Evolutionary conservation across 2,888 invertebrate species (phyloP).

Genomic region (Tanaodytes sp.): DNA sequence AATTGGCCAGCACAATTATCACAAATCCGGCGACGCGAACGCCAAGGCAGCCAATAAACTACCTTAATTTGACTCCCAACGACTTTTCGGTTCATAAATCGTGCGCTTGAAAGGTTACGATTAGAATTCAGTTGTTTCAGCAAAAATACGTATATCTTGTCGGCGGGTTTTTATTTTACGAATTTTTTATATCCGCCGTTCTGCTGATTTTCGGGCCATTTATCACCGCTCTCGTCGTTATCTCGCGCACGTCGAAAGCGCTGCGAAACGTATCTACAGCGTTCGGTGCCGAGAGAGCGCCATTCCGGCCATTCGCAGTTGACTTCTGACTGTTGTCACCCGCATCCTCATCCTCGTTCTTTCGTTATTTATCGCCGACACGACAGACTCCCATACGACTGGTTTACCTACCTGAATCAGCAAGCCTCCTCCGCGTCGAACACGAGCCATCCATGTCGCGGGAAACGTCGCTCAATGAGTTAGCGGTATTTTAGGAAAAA

Average conservation of each 20-base stretch:
- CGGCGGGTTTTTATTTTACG: conserved; percentile 35
- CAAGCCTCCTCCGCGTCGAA: conserved; percentile 55
- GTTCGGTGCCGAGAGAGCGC: conserved; percentile 40
- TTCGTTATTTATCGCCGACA: conserved; percentile 55
- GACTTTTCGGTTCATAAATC: conserved; percentile 34
- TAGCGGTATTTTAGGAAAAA: conserved; percentile 53
- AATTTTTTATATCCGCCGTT: conserved; percentile 50
- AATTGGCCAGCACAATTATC: conserved; percentile 23
- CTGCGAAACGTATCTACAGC: conserved; percentile 46
- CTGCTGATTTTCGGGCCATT: conserved; percentile 39
- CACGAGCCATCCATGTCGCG: conserved; percentile 54
- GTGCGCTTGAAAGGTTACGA: conserved; percentile 43
- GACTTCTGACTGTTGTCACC: conserved; percentile 57
- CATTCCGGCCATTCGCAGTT: conserved; percentile 50
- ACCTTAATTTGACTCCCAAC: conserved; percentile 49
- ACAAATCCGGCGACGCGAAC: conserved; percentile 27
- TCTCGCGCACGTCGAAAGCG: conserved; percentile 50
- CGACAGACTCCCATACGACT: conserved; percentile 52
- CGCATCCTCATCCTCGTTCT: conserved; percentile 55
- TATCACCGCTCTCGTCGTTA: conserved; percentile 53
- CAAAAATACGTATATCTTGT: conserved; percentile 50
- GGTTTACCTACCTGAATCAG: conserved; percentile 55
- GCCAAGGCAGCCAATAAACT: conserved; percentile 40
- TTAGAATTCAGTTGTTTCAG: conserved; percentile 50
- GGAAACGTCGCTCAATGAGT: conserved; percentile 54